Conservation (phyloP, 1,140 invertebrate species). For the Cyclargus thomasi region DNA sequence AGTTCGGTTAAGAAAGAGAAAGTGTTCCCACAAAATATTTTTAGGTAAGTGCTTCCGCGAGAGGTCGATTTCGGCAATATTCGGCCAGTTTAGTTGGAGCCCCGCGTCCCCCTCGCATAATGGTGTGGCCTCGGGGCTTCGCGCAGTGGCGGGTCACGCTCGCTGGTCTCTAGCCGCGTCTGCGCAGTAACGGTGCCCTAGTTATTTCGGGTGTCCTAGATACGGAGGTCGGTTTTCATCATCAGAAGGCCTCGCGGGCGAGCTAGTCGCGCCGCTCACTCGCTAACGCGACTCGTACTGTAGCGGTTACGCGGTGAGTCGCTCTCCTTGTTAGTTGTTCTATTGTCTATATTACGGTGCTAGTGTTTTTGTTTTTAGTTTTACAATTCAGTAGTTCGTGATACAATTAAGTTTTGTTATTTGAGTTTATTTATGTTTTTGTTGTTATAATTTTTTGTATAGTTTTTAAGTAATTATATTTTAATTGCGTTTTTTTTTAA, state of each 20-base stretch:
- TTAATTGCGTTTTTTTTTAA: not conserved
- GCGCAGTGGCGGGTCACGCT: constrained; percentile 28
- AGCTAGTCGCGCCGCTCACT: constrained; percentile 38
- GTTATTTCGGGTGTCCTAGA: constrained; percentile 72
- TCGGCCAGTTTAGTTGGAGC: constrained; percentile 30
- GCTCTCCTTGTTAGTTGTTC: not conserved
- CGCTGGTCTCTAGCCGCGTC: constrained; percentile 47
- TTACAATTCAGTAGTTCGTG: too few relatives aligned
- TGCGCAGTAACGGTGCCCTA: constrained; percentile 68
- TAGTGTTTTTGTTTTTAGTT: too few relatives aligned
- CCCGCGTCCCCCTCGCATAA: not conserved
- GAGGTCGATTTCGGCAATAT: constrained; percentile 52
- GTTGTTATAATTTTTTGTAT: not conserved
- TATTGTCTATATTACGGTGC: not conserved
- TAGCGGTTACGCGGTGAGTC: not conserved
- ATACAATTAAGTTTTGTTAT: too few relatives aligned
- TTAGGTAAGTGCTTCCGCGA: constrained; percentile 25
- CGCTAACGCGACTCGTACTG: not conserved
- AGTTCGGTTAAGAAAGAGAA: constrained; percentile 14
- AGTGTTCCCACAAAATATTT: constrained; percentile 24
- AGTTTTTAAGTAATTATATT: not conserved
- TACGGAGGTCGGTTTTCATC: constrained; percentile 62
- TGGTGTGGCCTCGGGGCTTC: not conserved
- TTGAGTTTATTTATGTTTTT: not conserved
- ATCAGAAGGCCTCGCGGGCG: constrained; percentile 63